Base-by-base conservation (phyloP, 2,888 invertebrate species). In the Hydroisotoma schaefferi region DNA sequence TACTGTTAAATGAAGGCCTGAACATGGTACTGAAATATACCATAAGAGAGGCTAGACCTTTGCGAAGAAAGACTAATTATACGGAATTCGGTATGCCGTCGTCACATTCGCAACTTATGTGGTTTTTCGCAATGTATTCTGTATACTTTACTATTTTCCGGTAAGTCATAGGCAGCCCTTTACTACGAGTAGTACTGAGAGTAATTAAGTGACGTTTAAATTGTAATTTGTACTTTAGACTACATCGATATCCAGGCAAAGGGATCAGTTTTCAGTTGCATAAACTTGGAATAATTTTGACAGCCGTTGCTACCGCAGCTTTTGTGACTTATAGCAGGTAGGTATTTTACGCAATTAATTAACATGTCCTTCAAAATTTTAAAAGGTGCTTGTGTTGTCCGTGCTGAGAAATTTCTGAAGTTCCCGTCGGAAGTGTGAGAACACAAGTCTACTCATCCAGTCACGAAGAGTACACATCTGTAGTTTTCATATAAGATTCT, bases 61-160 rank as follows among this genome's bases (percentile, higher is more conserved):
- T 87, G 72, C 80, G 80, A 66, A 81, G 88, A 74, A 82, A 84
- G 63, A 80, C 82, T 74, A 77, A 86, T 56, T 85, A 85, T 73
- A 84, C 84, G 73, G 88, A 89, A 78, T 89, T 87, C 81, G 89
- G 88, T 73, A 93, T 93, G 93, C 94, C 93, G 57, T 93, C 92
- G 29, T 87, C 88, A 65, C 94, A 94, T 81, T 83, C 92, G 73
- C 93, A 93, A 79, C 89, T 90, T 77, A 86, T 90, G 80, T 91
- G 90, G 88, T 94, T 93, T 78, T 91, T 92, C 78, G 84, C 90
- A 69, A 82, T 85, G 53, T 94, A 93, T 78, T 84, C 89, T 69
- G 81, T 87, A 68, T 86, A 89, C 77, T 93, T 93, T 79, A 85
- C 92, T 74, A 83, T 88, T 75, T 85, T 92, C 75, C 87, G 92